Percentiles rank a stretch among this genome's conserved stretches.
Conservation (phyloP, 2,888 invertebrate species). For the Podabrus alpinus region DNA sequence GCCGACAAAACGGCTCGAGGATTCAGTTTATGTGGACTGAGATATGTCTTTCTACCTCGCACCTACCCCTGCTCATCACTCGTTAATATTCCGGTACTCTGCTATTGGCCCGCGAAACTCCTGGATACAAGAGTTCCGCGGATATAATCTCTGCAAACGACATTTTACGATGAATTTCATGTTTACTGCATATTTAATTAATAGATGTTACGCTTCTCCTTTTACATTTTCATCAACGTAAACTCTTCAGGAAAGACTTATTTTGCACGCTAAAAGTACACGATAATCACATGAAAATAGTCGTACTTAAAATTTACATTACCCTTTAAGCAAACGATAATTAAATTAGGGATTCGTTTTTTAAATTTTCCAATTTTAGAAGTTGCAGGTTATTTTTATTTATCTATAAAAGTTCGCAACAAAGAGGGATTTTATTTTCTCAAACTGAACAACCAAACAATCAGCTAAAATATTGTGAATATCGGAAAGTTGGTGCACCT, state of each 20-base stretch:
- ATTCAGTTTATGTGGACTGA: conserved; percentile 55
- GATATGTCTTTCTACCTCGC: conserved; percentile 35
- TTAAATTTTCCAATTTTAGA: background rate
- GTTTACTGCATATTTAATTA: conserved; percentile 55
- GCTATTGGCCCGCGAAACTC: conserved; percentile 38
- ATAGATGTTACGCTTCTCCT: conserved; percentile 41
- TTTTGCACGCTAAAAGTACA: conserved; percentile 21
- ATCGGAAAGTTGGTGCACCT: conserved; percentile 41
- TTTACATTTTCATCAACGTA: conserved; percentile 42
- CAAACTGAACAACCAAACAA: conserved; percentile 26
- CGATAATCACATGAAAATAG: conserved; percentile 23
- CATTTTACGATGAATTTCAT: conserved; percentile 52
- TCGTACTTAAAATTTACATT: conserved; percentile 19
- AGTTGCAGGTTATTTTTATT: conserved; percentile 23
- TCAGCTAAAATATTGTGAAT: conserved; percentile 32
- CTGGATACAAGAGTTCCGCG: conserved; percentile 36
- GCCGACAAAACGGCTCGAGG: conserved; percentile 57
- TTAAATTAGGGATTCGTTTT: conserved; percentile 16
- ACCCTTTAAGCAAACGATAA: conserved; percentile 12
- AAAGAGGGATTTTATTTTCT: conserved; percentile 28
- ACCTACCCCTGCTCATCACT: conserved; percentile 32
- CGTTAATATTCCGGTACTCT: conserved; percentile 48
- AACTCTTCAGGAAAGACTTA: conserved; percentile 23
- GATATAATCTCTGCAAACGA: conserved; percentile 50
- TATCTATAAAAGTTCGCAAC: conserved; percentile 18